Percentiles rank a stretch among this genome's conserved stretches.
phyloP scores from a whole-genome alignment of 2,797 vertebrate genomes.

The Parauchenoglanis ngamensis region DNA sequence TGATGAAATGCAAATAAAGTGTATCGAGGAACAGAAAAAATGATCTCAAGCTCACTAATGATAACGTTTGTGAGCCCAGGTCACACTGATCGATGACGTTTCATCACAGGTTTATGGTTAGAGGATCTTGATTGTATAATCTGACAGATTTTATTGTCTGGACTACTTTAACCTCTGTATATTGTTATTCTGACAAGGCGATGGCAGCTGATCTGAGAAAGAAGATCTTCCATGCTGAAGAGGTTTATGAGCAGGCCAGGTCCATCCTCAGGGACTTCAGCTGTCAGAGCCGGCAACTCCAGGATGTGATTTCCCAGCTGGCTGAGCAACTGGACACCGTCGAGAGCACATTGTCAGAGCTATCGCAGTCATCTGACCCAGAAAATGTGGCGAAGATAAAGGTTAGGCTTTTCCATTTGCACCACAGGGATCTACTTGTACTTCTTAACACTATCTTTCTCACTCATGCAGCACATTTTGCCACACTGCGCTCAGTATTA shows the following conservation, averaged over 20 bases:
- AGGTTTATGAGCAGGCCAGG: conserved; percentile 84
- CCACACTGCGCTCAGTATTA: not conserved
- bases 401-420: conserved; percentile 65
- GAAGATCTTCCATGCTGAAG: conserved; percentile 86
- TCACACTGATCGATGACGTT: not conserved
- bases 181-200: conserved; percentile 72
- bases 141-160: not conserved
- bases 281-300: conserved; percentile 82
- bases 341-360: conserved; percentile 80
- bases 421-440: conserved; percentile 9
- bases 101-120: not conserved
- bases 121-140: not conserved
- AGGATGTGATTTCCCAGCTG: conserved; percentile 82
- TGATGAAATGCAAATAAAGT: not conserved
- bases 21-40: not conserved
- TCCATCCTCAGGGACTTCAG: conserved; percentile 86
- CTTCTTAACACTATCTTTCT: not conserved
- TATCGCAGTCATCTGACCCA: conserved; percentile 72
- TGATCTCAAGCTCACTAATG: too few relatives aligned
- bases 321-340: conserved; percentile 76
- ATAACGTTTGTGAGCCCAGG: too few relatives aligned
- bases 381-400: conserved; percentile 84
- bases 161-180: not conserved
- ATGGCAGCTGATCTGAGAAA: conserved; percentile 87
- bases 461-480: not conserved